Evolutionary conservation across 2,113 vertebrate species (phyloP).

Genomic region (Caloenas nicobarica): DNA sequence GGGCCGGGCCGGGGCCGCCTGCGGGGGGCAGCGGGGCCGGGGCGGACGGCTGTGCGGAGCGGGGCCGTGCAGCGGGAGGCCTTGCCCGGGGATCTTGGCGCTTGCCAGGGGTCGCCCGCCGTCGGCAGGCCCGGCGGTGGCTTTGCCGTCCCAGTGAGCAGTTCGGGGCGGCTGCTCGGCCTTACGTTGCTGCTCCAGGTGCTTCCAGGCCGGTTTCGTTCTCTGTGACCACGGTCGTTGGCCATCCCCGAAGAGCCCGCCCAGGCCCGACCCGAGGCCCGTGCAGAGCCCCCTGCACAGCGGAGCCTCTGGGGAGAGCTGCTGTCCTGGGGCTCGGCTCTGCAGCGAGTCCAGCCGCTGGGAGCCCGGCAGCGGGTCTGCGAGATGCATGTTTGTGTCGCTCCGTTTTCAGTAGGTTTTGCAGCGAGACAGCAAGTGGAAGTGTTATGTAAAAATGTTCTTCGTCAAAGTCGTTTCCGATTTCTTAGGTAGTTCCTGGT

Average conservation of each 20-base stretch:
- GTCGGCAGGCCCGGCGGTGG: not conserved
- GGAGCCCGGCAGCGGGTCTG: not conserved
- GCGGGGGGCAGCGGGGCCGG: not conserved
- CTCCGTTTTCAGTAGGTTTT: not conserved
- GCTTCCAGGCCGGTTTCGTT: not conserved
- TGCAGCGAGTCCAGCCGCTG: not conserved
- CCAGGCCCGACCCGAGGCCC: rapidly evolving
- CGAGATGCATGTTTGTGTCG: rapidly evolving
- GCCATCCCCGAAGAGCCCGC: rapidly evolving
- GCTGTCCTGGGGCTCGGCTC: too few relatives aligned
- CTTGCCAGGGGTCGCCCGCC: rapidly evolving
- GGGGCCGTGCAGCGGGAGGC: rapidly evolving
- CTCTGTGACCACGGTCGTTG: rapidly evolving
- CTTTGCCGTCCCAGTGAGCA: not conserved
- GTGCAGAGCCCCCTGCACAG: rapidly evolving
- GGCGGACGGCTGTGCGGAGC: not conserved
- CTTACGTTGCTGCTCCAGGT: not conserved
- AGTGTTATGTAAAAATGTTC: rapidly evolving
- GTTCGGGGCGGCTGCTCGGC: not conserved
- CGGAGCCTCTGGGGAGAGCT: not conserved
- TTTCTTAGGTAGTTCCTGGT: not conserved
- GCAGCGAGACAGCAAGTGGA: not conserved
- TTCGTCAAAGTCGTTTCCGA: not conserved
- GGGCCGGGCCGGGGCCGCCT: too few relatives aligned
- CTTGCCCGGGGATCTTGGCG: not conserved